Base-by-base conservation (phyloP, 2,888 invertebrate species). In the Cantharis lateralis region DNA sequence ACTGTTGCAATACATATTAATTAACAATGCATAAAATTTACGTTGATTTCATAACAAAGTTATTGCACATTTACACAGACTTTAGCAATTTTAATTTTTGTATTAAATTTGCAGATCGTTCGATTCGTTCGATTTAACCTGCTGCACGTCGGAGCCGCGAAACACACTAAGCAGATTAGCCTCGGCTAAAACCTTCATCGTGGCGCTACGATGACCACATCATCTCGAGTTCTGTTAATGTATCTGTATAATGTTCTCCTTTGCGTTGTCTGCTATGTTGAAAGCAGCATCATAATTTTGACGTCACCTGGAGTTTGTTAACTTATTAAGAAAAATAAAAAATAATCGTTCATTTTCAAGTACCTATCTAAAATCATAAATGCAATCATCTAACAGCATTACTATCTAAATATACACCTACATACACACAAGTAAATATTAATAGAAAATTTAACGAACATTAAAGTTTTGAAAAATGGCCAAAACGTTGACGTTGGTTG, bases 141-240 rank as follows among this genome's bases (percentile, higher is more conserved):
- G 76, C 78, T 76, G 76, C 74, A 71, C 75, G 74, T 74, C 83
- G 86, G 84, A 85, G 87, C 86, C 87, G 87, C 87, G 86, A 84
- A 86, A 86, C 87, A 86, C 87, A 87, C 87, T 87, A 86, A 78
- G 70, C 78, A 79, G 77, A 80, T 82, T 81, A 79, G 80, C 78
- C 80, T 78, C 79, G 79, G 81, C 77, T 81, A 75, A 81, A 82
- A 82, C 84, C 83, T 83, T 81, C 82, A 82, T 83, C 83, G 82
- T 84, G 82, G 81, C 82, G 82, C 82, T 82, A 76, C 85, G 86
- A 85, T 86, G 85, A 85, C 85, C 86, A 85, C 84, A 81, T 82
- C 82, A 81, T 80, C 80, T 80, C 79, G 80, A 78, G 73, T 75
- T 80, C 66, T 78, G 76, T 72, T 78, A 71, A 74, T 78, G 74